Evolutionary conservation across 2,797 vertebrate species (phyloP), one percentile per base, ranked within the genome.

Genomic region (Pampus argenteus): DNA sequence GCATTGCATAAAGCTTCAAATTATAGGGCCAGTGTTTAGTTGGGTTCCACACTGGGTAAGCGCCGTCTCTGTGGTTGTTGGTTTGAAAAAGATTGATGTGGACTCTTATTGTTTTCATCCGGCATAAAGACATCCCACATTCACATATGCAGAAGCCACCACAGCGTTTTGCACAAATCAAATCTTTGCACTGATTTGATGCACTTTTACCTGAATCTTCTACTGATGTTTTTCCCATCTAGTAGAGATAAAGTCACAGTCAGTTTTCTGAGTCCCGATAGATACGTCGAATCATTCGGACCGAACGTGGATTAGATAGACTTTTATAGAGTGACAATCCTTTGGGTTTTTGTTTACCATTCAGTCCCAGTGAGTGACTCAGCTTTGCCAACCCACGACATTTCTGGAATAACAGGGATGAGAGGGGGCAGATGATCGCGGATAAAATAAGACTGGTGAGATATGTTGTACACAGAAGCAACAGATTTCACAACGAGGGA

Each of bases 71-170:
- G 74, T 52, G 80, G 74, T 70, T 42, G 29, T 49, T 65, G 74
- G 76, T 72, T 85, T 76, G 49, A 56, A 44, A 58, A 65, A 80
- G 71, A 88, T 71, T 74, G 64, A 80, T 78, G 78, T 72, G 9
- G 47, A 79, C 62, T 66, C 69, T 80, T 56, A 74, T 71, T 81
- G 70, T 82, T 68, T 79, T 79, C 49, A 54, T 52, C 65, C 15
- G 6, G 31, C 66, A 67, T 52, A 40, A 69, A 68, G 42, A 64
- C 15, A 62, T 50, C 6, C 50, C 20, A 48, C 23, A 28, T 6
- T 20, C 47, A 51, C 3, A 17, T 9, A 1, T 2, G 18, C 23
- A 38, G 20, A 60, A 17, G 14, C 29, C 29, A 31, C 29, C n/a
- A n/a, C n/a, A n/a, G n/a, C n/a, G n/a, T n/a, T n/a, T n/a, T n/a